Evolutionary conservation across 2,797 vertebrate species (phyloP), one percentile per base, ranked within the genome.

Genomic region (Furcifer pardalis): DNA sequence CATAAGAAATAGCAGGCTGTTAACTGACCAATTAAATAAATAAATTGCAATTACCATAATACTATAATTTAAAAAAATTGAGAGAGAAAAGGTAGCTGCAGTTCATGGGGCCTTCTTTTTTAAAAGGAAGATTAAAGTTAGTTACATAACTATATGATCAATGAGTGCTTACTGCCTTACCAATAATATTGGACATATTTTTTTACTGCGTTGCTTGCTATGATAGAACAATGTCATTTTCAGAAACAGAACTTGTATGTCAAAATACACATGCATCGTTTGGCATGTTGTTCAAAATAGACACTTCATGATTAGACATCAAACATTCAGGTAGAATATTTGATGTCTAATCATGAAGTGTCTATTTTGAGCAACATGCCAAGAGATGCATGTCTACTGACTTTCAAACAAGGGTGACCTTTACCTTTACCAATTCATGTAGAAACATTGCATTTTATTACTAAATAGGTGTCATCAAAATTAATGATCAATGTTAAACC

Each of bases 301-400:
- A 59, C 40, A 75, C 35, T 82, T 77, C 27, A 68, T 44, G 30
- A 59, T 44, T 42, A 77, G 37, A 77, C 40, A 69, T 69, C 77
- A 77, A 60, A 42, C 68, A 84, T 68, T 83, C 77, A 59, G 76
- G 27, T 66, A 83, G 62, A 56, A 76, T n/a, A n/a, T n/a, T n/a
- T n/a, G n/a, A n/a, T n/a, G n/a, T n/a, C n/a, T n/a, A n/a, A n/a
- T n/a, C n/a, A n/a, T n/a, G n/a, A n/a, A n/a, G n/a, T n/a, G n/a
- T n/a, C n/a, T n/a, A n/a, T n/a, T n/a, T n/a, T n/a, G n/a, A n/a
- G n/a, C n/a, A n/a, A n/a, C n/a, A n/a, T n/a, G n/a, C n/a, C n/a
- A n/a, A n/a, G n/a, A n/a, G n/a, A n/a, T n/a, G n/a, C n/a, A n/a
- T n/a, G n/a, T n/a, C n/a, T n/a, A n/a, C n/a, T n/a, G n/a, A n/a